These are phyloP conservation scores for Hypanus sabinus DNA, from an alignment of 2,113 vertebrate species.

Conservation along the genomic window DNA sequence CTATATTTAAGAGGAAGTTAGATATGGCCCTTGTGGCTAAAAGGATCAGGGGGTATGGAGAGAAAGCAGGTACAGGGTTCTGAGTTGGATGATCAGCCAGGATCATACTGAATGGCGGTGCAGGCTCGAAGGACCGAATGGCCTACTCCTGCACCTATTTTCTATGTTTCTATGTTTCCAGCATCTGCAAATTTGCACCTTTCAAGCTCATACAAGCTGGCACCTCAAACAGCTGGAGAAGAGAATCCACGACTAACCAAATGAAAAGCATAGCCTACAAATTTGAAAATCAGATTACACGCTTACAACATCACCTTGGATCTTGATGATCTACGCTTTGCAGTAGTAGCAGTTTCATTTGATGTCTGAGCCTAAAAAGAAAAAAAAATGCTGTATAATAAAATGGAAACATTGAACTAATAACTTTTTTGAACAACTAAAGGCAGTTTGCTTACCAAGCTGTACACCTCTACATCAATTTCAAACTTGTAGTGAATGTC, in stretches of 20 bases:
- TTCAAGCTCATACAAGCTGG: not conserved
- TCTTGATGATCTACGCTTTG: conserved; percentile 18
- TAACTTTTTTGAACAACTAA: not conserved
- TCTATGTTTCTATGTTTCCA: too few species aligned
- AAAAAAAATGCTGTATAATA: not conserved
- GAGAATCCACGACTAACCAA: not conserved
- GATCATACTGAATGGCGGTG: too few species aligned
- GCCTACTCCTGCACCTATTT: too few species aligned
- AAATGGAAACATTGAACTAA: not conserved
- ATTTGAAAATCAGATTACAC: not conserved
- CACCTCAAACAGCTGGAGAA: not conserved
- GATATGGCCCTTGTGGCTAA: too few species aligned
- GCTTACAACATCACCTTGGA: conserved; percentile 33
- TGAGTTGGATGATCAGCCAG: too few species aligned
- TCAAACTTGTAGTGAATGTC: conserved; percentile 61
- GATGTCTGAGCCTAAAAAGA: not conserved
- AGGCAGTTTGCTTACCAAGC: conserved; percentile 54
- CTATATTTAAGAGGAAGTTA: too few species aligned
- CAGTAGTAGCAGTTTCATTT: not conserved
- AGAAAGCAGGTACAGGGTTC: too few species aligned
- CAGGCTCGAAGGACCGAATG: too few species aligned
- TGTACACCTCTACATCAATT: conserved; percentile 70
- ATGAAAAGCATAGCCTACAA: not conserved
- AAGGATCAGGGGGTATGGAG: too few species aligned
- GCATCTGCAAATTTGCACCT: not conserved